phyloP scores from a whole-genome alignment of 1,140 invertebrate genomes.

The Hypsibius dujardini region DNA sequence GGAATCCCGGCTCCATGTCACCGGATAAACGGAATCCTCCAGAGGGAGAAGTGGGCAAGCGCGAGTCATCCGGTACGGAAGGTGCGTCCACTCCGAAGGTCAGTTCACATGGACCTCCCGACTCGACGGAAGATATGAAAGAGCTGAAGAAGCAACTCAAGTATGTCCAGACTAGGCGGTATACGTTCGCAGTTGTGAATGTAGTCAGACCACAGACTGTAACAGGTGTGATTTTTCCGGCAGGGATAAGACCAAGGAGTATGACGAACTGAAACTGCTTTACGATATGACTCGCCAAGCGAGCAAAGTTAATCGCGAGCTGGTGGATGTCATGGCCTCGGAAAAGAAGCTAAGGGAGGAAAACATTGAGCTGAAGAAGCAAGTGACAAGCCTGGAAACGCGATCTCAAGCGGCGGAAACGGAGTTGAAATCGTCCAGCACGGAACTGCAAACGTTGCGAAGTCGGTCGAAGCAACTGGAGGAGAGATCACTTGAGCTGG shows the following conservation, averaged over 20 bases:
- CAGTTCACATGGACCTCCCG: too few relatives aligned
- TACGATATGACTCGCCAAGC: conserved; percentile 7
- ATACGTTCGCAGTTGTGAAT: too few relatives aligned
- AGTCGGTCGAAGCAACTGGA: conserved; percentile 67
- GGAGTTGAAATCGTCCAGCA: conserved; percentile 44
- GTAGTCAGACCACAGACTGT: too few relatives aligned
- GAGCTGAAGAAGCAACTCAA: not conserved
- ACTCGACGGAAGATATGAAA: not conserved
- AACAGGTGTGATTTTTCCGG: not conserved
- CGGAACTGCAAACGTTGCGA: conserved; percentile 35
- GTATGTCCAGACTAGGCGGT: not conserved
- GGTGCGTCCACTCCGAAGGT: too few relatives aligned
- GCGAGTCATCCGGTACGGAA: too few relatives aligned
- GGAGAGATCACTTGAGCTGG: conserved; percentile 48
- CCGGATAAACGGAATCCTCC: not conserved
- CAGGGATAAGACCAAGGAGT: conserved; percentile 14
- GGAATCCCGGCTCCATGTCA: not conserved
- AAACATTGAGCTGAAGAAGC: conserved; percentile 41
- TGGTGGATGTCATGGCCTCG: conserved; percentile 8
- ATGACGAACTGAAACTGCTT: conserved; percentile 10
- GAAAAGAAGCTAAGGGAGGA: not conserved
- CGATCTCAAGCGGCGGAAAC: conserved; percentile 39
- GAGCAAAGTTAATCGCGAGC: not conserved
- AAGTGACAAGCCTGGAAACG: conserved; percentile 47
- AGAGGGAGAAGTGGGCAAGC: not conserved